Evolutionary conservation across 2,888 invertebrate species (phyloP).

Genomic region (Hanleya hanleyi): DNA sequence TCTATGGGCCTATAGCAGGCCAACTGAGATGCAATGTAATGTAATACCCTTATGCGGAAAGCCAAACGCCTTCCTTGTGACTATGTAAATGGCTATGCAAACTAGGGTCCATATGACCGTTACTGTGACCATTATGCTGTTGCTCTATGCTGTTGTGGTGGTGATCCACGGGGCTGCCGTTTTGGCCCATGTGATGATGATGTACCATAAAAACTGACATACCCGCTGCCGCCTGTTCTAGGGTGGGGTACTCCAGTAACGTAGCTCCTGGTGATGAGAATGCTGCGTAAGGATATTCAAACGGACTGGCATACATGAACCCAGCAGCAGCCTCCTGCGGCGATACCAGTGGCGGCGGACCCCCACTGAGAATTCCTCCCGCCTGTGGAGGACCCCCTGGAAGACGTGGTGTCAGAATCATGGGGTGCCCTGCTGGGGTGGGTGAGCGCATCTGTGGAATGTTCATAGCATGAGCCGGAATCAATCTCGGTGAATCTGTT

Average conservation of each 20-base stretch:
- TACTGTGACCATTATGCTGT: background rate
- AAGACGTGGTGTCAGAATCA: conserved; percentile 85
- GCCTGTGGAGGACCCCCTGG: conserved; percentile 24
- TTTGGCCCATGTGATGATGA: conserved; percentile 1
- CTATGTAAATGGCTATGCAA: conserved; percentile 3
- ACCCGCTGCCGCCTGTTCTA: conserved; percentile 62
- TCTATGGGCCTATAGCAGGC: no score
- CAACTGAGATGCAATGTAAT: no score
- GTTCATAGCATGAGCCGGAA: conserved; percentile 40
- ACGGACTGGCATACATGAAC: conserved; percentile 59
- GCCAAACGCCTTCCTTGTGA: conserved; percentile 1
- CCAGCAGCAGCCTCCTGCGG: conserved; percentile 79
- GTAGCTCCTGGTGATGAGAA: conserved; percentile 47
- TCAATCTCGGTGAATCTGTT: conserved; percentile 54
- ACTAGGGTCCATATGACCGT: background rate
- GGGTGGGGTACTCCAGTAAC: conserved; percentile 55
- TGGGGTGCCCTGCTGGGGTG: conserved; percentile 91
- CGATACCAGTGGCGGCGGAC: conserved; percentile 79
- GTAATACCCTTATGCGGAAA: conserved; percentile 2
- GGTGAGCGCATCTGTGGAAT: conserved; percentile 74
- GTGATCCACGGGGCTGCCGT: background rate
- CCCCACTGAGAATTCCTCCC: conserved; percentile 55
- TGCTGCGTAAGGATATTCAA: conserved; percentile 54
- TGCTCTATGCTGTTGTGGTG: background rate
- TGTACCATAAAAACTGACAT: conserved; percentile 46